Evolutionary conservation across 1,140 invertebrate species (phyloP), one percentile per base, ranked within the genome.

Genomic region (Drosophila bipectinata): DNA sequence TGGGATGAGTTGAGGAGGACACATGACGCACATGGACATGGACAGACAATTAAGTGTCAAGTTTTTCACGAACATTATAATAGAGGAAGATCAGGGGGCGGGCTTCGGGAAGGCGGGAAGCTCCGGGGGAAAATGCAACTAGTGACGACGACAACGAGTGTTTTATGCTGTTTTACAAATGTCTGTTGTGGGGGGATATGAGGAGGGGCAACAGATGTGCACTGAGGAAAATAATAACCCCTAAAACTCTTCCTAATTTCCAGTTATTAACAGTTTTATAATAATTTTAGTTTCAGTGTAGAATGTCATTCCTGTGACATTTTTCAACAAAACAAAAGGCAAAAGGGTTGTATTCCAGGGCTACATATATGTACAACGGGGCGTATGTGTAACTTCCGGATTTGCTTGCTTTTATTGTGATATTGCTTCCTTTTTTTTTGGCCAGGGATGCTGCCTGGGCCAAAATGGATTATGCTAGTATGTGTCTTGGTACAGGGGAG

Each of bases 1-100:
- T 30, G 18, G 5, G 37, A 21, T 28, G 26, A 28, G 6, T 7
- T 28, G 55, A 18, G 37, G 41, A 39, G 26, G 37, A 66, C 61
- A 34, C 45, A 58, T 51, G 41, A 56, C 15, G 32, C 39, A 47
- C 59, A 72, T 55, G 60, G 61, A 69, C 59, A 74, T 58, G 71
- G 61, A 74, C 59, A 74, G 66, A 87, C 83, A 88, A 87, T 88
- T 79, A 87, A 87, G 82, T 87, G 82, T 87, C 83, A 87, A 87
- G 82, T 87, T 87, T 82, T 87, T 82, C 79, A 88, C 66, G 74
- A 82, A 76, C 82, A 87, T 71, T 72, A 79, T 72, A 44, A 51
- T 53, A 45, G 49, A n/a, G 45, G 21, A 10, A 15, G 8, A 30
- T 34, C 34, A 4, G 10, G 34, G 49, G 14, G 14, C 26, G 10